Conservation (phyloP, 2,888 invertebrate species). For the Drosophila multiciliata region DNA sequence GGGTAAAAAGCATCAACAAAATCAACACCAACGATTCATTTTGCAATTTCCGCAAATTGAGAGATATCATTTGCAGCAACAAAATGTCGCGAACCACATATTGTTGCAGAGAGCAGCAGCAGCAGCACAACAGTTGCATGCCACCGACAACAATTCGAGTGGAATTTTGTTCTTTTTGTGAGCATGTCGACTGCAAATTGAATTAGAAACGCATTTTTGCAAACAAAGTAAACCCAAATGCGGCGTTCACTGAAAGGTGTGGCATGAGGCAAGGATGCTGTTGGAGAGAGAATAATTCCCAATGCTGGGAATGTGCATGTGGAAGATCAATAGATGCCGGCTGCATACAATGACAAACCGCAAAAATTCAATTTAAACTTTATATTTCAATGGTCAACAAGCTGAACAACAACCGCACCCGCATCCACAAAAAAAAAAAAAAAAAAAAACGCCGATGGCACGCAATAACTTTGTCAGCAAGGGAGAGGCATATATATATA, state of each 20-base stretch:
- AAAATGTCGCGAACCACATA: constrained; percentile 62
- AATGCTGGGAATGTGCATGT: constrained; percentile 16
- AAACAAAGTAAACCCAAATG: constrained; percentile 51
- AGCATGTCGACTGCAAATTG: constrained; percentile 70
- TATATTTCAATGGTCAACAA: constrained; percentile 69
- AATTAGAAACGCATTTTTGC: constrained; percentile 75
- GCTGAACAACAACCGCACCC: constrained; percentile 33
- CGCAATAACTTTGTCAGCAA: constrained; percentile 11
- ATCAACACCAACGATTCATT: constrained; percentile 38
- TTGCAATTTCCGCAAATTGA: constrained; percentile 66
- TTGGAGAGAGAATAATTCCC: neutral
- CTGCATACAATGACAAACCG: constrained; percentile 75
- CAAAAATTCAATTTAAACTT: constrained; percentile 79
- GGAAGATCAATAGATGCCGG: constrained; percentile 41
- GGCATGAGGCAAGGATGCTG: neutral
- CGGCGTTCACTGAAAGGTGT: constrained; percentile 1
- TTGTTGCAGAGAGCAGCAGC: constrained; percentile 29
- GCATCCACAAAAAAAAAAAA: constrained; percentile 9
- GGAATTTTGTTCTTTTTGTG: constrained; percentile 18
- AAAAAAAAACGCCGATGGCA: constrained; percentile 17
- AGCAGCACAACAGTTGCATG: constrained; percentile 34
- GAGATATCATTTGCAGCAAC: constrained; percentile 72
- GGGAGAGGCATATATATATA: neutral
- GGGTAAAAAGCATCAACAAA: constrained; percentile 22
- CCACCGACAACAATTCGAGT: constrained; percentile 42